Evolutionary conservation across 2,113 vertebrate genomes (phyloP).

Genomic region (Phalacrocorax aristotelis): DNA sequence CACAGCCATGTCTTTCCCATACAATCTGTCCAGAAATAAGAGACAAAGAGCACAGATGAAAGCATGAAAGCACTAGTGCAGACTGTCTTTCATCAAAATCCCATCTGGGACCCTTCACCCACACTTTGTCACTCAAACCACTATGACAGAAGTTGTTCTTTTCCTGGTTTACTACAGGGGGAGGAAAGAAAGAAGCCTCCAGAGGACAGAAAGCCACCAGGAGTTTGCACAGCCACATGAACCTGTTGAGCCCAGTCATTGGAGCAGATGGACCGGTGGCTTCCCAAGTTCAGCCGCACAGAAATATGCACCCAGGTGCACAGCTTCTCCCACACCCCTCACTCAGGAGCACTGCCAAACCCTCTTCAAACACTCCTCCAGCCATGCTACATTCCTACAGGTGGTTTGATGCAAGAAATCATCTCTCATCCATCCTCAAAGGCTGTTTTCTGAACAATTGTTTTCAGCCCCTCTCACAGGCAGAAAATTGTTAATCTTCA

Average conservation of each 20-base stretch:
- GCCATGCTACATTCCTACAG: fast-evolving
- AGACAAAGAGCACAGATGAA: not conserved
- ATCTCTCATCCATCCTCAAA: not conserved
- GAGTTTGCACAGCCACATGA: not conserved
- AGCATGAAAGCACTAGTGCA: not conserved
- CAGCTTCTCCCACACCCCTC: not conserved
- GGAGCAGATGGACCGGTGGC: fast-evolving
- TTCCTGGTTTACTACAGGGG: not conserved
- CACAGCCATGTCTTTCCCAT: not conserved
- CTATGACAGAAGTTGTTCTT: not conserved
- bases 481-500: not conserved
- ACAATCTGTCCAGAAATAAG: not conserved
- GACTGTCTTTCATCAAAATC: not conserved
- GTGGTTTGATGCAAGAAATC: not conserved
- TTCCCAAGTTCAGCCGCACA: not conserved
- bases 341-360: not conserved
- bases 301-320: not conserved
- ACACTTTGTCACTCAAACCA: not conserved
- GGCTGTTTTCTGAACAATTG: not conserved
- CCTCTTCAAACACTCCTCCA: not conserved
- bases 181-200: not conserved
- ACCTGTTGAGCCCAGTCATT: not conserved
- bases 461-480: not conserved
- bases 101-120: not conserved
- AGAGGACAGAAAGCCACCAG: not conserved